These are phyloP conservation scores for Alentia gelatinosa DNA, from an alignment of 2,888 invertebrate species.

Conservation along the genomic window DNA sequence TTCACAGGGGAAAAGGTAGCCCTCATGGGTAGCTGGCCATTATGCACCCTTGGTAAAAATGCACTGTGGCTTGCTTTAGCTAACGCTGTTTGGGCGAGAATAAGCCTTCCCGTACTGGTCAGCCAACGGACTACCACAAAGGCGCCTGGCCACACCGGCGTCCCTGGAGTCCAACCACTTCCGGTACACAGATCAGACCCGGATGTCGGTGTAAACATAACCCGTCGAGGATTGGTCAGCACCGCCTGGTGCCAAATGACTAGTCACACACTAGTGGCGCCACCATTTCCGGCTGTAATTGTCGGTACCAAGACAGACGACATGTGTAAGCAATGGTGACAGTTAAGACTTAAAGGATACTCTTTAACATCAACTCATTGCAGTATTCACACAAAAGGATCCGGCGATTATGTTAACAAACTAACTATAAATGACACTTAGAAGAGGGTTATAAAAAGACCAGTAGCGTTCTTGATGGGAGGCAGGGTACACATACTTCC, in stretches of 20 bases:
- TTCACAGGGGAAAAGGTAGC: no score
- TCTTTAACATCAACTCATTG: no score
- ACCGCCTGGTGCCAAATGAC: not conserved
- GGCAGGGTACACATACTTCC: no score
- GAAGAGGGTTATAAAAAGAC: no score
- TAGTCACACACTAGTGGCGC: not conserved
- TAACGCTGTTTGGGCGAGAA: not conserved
- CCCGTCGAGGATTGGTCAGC: not conserved
- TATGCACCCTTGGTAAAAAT: no score
- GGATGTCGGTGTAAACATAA: not conserved
- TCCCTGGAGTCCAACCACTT: not conserved
- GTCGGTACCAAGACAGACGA: not conserved
- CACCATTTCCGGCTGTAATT: not conserved
- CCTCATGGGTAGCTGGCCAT: no score
- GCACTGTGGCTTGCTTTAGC: not conserved
- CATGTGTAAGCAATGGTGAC: no score
- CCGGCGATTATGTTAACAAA: no score
- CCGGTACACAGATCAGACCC: not conserved
- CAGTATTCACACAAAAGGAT: no score
- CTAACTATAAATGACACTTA: no score
- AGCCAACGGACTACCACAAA: not conserved
- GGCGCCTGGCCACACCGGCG: not conserved
- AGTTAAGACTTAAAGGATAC: no score
- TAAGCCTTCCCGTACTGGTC: not conserved
- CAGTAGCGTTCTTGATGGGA: no score